Evolutionary conservation across 2,113 vertebrate species (phyloP).

Genomic region (Ellobius talpinus): DNA sequence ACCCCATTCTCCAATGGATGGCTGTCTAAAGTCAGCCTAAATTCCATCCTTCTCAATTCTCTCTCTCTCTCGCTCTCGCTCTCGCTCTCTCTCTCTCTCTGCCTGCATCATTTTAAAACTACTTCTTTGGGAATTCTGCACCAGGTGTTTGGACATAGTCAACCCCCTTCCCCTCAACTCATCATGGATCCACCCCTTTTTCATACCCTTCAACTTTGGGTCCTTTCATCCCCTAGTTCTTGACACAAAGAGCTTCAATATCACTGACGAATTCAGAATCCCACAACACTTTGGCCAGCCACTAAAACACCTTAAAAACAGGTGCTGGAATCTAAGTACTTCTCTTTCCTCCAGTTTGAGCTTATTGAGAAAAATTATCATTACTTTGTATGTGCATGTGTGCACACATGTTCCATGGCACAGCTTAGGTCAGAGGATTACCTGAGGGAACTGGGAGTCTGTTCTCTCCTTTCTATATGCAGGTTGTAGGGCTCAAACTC

Average conservation of each 20-base stretch:
- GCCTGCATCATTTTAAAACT: too few relatives aligned
- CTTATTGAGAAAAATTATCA: not conserved
- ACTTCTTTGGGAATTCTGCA: not conserved
- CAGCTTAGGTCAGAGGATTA: not conserved
- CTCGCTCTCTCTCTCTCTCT: too few relatives aligned
- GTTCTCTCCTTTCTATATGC: not conserved
- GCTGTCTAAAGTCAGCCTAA: not conserved
- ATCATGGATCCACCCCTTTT: not conserved
- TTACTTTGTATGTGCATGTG: too few relatives aligned
- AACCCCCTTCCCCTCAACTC: not conserved
- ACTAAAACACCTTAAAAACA: constrained; percentile 45
- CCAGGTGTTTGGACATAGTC: not conserved
- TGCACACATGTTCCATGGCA: not conserved
- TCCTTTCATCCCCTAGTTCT: not conserved
- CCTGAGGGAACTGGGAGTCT: not conserved
- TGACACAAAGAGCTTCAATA: constrained; percentile 31
- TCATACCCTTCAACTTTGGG: not conserved
- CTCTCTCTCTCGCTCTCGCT: too few relatives aligned
- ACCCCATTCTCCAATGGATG: not conserved
- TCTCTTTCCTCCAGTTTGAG: not conserved
- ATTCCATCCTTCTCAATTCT: not conserved
- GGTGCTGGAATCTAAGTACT: not conserved
- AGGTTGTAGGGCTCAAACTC: too few relatives aligned
- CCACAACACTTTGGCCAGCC: not conserved
- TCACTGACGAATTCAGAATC: not conserved